Evolutionary conservation across 2,888 invertebrate genomes (phyloP), one percentile per base, ranked within the genome.

Genomic region (Antheraea yamamai): DNA sequence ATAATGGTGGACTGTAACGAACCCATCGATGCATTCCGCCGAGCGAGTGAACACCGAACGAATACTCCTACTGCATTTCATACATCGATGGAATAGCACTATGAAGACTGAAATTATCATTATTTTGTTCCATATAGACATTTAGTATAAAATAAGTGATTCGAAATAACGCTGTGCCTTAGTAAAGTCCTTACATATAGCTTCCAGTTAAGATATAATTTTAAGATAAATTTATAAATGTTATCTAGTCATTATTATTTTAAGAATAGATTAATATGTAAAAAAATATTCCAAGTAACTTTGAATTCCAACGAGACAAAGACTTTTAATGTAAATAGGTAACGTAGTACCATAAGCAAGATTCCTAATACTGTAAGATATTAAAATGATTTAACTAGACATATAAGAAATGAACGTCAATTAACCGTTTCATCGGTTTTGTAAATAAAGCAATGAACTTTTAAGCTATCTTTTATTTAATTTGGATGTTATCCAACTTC

Each of bases 1-100:
- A 92, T 95, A 94, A 94, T 94, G 90, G 92, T 92, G 90, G 94
- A 89, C 91, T 91, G 89, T 91, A 92, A 92, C 91, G 92, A 92
- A 66, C 91, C 89, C 91, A 92, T 92, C 93, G 92, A 94, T 89
- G 92, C 94, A 94, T 94, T 93, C 94, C 91, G 85, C 84, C 83
- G 88, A 86, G 83, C 83, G 89, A 89, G 88, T 87, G 88, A 88
- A 87, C 87, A 85, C 84, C 88, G 85, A 89, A 88, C 88, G 89
- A 91, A 91, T 89, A 89, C 85, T 81, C 88, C 85, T 85, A 88
- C 85, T 86, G 90, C 91, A 92, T 94, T 92, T 92, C 87, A 87
- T 89, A 89, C 89, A 84, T 89, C 82, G 82, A 89, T 88, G 92
- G 88, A 90, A 92, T 91, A 88, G 87, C 89, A 88, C 85, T 85